Evolutionary conservation across 2,888 invertebrate genomes (phyloP).

Genomic region (Mythimna lalbum): DNA sequence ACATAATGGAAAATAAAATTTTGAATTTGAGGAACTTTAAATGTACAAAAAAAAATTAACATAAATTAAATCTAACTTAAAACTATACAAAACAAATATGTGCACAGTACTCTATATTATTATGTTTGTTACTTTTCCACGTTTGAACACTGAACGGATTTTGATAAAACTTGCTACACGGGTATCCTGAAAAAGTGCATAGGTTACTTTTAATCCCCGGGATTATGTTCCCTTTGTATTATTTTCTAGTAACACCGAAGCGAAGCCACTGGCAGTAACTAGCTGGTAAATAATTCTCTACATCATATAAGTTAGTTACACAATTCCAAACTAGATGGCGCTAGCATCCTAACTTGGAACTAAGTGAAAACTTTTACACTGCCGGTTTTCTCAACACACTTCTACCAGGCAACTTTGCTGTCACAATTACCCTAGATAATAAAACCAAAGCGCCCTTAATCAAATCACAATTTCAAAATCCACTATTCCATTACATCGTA

Average conservation of each 20-base stretch:
- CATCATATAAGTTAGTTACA: background rate
- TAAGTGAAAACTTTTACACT: background rate
- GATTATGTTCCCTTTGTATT: background rate
- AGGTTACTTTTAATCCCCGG: too few relatives aligned
- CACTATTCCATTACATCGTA: constrained; percentile 61
- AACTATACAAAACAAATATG: too few relatives aligned
- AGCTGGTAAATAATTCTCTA: background rate
- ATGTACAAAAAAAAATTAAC: too few relatives aligned
- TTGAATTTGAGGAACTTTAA: too few relatives aligned
- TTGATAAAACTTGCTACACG: too few relatives aligned
- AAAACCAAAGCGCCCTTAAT: constrained; percentile 50
- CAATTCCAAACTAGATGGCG: constrained; percentile 43
- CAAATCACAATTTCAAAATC: constrained; percentile 62
- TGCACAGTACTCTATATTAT: too few relatives aligned
- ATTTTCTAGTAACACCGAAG: background rate
- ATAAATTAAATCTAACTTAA: too few relatives aligned
- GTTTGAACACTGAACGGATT: too few relatives aligned
- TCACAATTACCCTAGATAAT: constrained; percentile 44
- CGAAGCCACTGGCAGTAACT: background rate
- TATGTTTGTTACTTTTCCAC: too few relatives aligned
- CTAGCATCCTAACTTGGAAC: constrained; percentile 3
- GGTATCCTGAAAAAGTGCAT: too few relatives aligned
- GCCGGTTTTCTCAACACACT: constrained; percentile 27
- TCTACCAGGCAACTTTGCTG: background rate
- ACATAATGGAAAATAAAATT: too few relatives aligned